Evolutionary conservation across 2,888 invertebrate genomes (phyloP), one percentile per base, ranked within the genome.

Genomic region (Flabesymbios commensalis): DNA sequence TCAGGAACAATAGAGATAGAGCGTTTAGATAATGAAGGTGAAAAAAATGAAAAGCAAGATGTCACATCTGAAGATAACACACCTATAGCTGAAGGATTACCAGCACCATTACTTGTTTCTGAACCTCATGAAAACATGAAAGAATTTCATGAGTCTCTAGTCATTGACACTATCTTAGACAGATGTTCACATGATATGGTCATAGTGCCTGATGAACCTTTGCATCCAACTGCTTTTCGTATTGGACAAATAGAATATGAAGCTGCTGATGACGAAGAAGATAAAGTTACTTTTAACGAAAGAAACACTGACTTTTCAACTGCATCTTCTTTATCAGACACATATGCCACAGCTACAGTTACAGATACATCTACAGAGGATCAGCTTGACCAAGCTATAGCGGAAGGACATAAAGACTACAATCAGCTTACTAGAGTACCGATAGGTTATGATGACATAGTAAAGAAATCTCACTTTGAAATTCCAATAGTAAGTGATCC

Each of bases 31-130:
- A 22, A 28, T 4, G 53, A 53, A 32, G n/a, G 26, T 29, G 33
- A 53, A 17, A 29, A 24, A 14, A 14, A 31, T 28, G 45, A 42
- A 22, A 24, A 47, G 19, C 32, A 57, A n/a, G 5, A 19, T 48
- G 29, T 28, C 24, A 33, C 19, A 26, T 31, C 41, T 10, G 47
- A 33, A 17, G 32, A 31, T 3, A 43, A 47, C n/a, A 93, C 80
- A 86, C 88, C 2, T 90, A 90, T 83, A 92, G 92, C 45, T 32
- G 60, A 57, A 45, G 41, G 26, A 24, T 17, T 29, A 5, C 22
- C 22, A 22, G 22, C 10, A 36, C 3, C 22, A 17, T 24, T 24
- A 19, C 10, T 7, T 93, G 93, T 83, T 93, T 92, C 48, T 62
- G 80, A 80, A 63, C 78, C 80, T 24, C 76, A 81, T 71, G 76